Evolutionary conservation across 2,113 vertebrate genomes (phyloP).

Genomic region (Donacobius atricapilla): DNA sequence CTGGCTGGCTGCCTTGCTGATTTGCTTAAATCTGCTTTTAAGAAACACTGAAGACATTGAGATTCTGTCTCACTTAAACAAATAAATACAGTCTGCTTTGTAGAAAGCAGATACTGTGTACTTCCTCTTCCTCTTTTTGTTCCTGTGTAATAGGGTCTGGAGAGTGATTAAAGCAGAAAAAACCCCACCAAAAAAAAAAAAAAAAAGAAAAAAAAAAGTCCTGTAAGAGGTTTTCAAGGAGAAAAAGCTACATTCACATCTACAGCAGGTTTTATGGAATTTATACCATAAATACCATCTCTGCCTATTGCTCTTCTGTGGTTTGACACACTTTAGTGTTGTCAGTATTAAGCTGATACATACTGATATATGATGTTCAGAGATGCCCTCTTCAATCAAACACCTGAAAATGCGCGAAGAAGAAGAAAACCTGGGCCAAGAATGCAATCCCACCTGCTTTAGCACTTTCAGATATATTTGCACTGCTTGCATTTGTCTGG

Average conservation of each 20-base stretch:
- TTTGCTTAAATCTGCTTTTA: slow-evolving; percentile 42
- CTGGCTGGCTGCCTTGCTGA: slow-evolving; percentile 30
- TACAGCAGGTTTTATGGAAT: not conserved
- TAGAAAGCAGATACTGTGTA: slow-evolving; percentile 22
- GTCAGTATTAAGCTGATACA: not conserved
- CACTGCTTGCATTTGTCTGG: not conserved
- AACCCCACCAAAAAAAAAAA: not conserved
- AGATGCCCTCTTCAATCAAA: not conserved
- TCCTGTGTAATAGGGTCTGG: not conserved
- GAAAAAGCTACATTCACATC: not conserved
- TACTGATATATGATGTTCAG: not conserved
- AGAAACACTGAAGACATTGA: slow-evolving; percentile 36
- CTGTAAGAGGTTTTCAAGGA: slow-evolving; percentile 12
- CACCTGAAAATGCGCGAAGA: not conserved
- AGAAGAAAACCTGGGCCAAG: not conserved
- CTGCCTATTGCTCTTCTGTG: not conserved
- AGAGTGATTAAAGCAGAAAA: slow-evolving; percentile 13
- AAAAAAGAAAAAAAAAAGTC: not conserved
- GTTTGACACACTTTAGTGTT: not conserved
- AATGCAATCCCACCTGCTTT: not conserved
- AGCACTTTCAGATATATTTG: not conserved
- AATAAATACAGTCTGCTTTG: slow-evolving; percentile 59
- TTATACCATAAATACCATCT: not conserved
- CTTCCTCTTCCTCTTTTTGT: slow-evolving; percentile 51
- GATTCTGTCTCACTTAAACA: slow-evolving; percentile 51